phyloP scores from a whole-genome alignment of 2,113 vertebrate species.

The Suricata suricatta region DNA sequence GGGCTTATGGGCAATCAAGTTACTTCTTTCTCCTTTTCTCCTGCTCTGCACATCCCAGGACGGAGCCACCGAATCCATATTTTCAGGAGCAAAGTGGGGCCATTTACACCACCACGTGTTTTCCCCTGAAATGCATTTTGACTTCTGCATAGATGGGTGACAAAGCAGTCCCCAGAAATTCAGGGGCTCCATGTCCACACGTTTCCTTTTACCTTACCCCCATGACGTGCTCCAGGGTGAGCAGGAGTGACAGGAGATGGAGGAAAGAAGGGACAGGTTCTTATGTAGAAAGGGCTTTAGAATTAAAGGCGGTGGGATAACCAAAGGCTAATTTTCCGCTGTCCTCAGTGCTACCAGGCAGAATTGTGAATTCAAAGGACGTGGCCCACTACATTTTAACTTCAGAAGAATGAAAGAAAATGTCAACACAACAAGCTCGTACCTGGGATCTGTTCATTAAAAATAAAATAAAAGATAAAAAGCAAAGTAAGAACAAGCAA shows the following conservation, averaged over 20 bases:
- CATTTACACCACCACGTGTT: no score
- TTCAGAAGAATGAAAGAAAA: background rate
- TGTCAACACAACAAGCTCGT: background rate
- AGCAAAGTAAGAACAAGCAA: background rate
- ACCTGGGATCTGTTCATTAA: background rate
- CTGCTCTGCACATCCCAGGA: background rate
- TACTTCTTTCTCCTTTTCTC: background rate
- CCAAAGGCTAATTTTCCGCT: no score
- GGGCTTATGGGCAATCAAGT: background rate
- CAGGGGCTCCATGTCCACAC: rapidly evolving
- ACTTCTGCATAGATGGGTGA: background rate
- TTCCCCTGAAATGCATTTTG: background rate
- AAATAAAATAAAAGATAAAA: background rate
- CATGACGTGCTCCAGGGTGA: no score
- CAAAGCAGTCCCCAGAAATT: background rate
- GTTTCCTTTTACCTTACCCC: background rate
- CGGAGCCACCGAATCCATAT: background rate
- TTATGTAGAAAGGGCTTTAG: rapidly evolving
- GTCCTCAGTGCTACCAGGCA: background rate
- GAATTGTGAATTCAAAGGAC: background rate
- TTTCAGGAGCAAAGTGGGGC: background rate
- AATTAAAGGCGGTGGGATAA: no score
- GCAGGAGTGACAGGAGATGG: rapidly evolving
- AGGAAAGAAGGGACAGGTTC: rapidly evolving
- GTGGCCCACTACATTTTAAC: background rate